Conservation (phyloP, 2,113 vertebrate species). For the Pygoscelis antarcticus region DNA sequence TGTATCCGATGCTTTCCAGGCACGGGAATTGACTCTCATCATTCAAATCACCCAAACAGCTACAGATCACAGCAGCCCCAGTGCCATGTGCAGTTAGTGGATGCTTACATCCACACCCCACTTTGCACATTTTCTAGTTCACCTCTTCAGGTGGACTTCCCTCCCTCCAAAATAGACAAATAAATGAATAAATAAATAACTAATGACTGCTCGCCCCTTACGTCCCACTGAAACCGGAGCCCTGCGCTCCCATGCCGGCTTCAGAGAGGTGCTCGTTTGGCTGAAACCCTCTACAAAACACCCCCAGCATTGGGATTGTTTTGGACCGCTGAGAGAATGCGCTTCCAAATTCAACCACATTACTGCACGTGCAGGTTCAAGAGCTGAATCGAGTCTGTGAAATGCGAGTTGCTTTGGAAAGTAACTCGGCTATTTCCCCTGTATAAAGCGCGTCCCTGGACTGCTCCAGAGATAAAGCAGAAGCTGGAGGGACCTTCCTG, state of each 20-base stretch:
- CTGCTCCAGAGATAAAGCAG: background rate
- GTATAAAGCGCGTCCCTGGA: accelerated
- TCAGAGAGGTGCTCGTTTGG: background rate
- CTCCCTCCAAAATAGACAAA: background rate
- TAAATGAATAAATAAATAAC: background rate
- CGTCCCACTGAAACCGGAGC: background rate
- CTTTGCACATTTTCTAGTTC: background rate
- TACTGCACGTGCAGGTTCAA: background rate
- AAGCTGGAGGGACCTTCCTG: background rate
- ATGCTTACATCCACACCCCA: background rate
- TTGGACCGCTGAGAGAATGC: background rate
- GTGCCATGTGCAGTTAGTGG: background rate
- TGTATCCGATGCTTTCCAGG: background rate
- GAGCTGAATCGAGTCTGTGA: background rate
- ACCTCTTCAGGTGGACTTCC: background rate
- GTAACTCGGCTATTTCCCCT: background rate
- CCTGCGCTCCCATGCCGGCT: background rate
- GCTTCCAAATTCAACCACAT: background rate
- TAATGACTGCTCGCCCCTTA: background rate
- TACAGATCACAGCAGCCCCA: background rate
- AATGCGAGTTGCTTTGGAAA: background rate
- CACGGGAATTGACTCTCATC: background rate
- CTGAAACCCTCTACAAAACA: background rate
- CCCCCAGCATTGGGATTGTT: background rate
- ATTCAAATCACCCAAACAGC: background rate